Evolutionary conservation across 2,888 invertebrate genomes (phyloP).

Genomic region (Dryobotodes eremita): DNA sequence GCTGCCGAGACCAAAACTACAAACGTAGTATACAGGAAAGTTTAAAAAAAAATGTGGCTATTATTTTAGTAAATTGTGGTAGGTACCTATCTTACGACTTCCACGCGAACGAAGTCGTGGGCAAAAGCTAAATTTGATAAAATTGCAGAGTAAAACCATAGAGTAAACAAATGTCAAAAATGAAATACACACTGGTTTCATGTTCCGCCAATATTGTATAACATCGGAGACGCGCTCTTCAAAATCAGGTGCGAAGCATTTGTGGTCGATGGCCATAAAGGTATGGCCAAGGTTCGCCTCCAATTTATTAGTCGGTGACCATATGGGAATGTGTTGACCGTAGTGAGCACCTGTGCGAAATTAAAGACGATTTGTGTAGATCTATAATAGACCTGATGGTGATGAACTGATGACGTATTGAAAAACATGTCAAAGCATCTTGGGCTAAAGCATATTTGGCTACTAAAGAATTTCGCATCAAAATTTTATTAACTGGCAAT

Average conservation of each 20-base stretch:
- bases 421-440: neutral
- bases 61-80: too few species aligned
- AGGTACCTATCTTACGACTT: too few species aligned
- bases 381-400: neutral
- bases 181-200: conserved; percentile 38
- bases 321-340: conserved; percentile 24
- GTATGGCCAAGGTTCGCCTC: conserved; percentile 32
- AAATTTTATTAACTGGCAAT: neutral
- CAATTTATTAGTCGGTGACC: neutral
- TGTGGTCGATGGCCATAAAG: conserved; percentile 32
- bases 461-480: neutral
- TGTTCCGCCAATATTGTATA: conserved; percentile 28
- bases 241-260: conserved; percentile 34
- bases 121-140: too few species aligned
- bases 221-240: conserved; percentile 32
- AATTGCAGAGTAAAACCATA: neutral
- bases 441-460: neutral
- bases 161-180: neutral
- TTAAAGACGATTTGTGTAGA: neutral
- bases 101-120: too few species aligned
- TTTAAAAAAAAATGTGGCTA: too few species aligned
- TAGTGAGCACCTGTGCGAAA: conserved; percentile 14
- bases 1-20: too few species aligned
- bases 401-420: neutral
- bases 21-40: too few species aligned